Base-by-base conservation (phyloP, 2,888 invertebrate species). In the Bombylius discolor region DNA sequence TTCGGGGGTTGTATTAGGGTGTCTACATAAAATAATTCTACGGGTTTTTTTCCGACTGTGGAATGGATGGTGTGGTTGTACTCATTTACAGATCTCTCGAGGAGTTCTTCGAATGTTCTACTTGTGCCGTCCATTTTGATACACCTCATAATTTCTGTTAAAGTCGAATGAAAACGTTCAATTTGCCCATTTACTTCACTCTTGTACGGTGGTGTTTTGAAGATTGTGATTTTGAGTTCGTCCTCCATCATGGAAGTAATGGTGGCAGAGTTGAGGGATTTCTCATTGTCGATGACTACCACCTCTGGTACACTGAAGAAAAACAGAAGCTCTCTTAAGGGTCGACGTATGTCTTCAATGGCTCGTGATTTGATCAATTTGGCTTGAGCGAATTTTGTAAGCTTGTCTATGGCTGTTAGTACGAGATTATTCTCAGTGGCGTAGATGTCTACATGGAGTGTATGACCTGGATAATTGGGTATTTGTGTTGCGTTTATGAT, bases 201-300 rank as follows among this genome's bases (percentile, higher is more conserved):
- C 4, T 50, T 55, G 46, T 60, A 58, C 13, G 59, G 56, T 11
- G 60, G 60, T 12, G 56, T 58, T 8, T 33, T 61, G 31, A 49
- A 61, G 12, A 60, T 39, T 49, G 58, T 47, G 14, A 63, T 60
- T 39, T 56, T 55, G 3, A 63, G 49, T 39, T 59, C 55, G 4
- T 60, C 56, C 47, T 60, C 49, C 42, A 63, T 47, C 56, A 63
- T 49, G 4, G 59, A 59, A 42, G 51, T 55, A 0, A 61, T 63
- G 9, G 59, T 52, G 1, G 57, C 49, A 1, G 59, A 61, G 31
- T 61, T 62, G 7, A 64, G 31, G 0, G 63, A 59, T 31, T 47
- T 56, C 53, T 64, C 63, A 7, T 60, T 62, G 33, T 63, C 63
- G 23, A 59, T 60, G 7, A 63, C 60, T 1, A 64, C 45, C 39